Evolutionary conservation across 53 echinoderm and acorn worm genomes (phyloP).

Genomic region (Temnopleurus reevesii): DNA sequence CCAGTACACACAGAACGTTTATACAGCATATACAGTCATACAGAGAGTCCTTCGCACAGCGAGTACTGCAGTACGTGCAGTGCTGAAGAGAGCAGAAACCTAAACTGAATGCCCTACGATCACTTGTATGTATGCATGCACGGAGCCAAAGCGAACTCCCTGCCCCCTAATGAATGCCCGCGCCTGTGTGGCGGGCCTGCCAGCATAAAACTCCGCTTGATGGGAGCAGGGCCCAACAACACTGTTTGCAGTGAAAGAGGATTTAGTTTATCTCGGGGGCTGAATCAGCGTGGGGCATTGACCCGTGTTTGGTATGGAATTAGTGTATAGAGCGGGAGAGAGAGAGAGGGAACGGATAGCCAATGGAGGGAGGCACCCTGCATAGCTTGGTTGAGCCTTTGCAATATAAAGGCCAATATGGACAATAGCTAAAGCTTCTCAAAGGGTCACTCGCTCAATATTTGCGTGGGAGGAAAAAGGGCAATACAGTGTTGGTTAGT

Average conservation of each 20-base stretch:
- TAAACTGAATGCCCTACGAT: neutral
- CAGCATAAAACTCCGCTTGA: neutral
- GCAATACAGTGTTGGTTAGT: neutral
- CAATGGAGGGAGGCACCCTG: constrained; percentile 16
- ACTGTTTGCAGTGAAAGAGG: constrained; percentile 55
- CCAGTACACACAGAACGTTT: constrained; percentile 10
- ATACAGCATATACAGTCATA: neutral
- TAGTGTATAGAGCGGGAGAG: constrained; percentile 6
- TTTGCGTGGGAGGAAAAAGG: constrained; percentile 27
- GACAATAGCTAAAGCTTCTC: constrained; percentile 21
- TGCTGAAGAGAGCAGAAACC: neutral
- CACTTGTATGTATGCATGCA: constrained; percentile 44
- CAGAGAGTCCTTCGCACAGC: neutral
- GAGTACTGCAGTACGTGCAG: neutral
- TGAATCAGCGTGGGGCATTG: constrained; percentile 58
- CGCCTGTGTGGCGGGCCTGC: constrained; percentile 12
- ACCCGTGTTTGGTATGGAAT: constrained; percentile 56
- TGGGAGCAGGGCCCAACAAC: constrained; percentile 16
- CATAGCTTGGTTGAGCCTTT: neutral
- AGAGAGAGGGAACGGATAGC: neutral
- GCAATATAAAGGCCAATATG: neutral
- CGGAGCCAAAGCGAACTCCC: constrained; percentile 9
- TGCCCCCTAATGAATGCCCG: constrained; percentile 55
- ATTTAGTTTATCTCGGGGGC: constrained; percentile 34
- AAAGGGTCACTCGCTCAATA: constrained; percentile 35